Evolutionary conservation across 2,888 invertebrate genomes (phyloP).

Genomic region (Macaria liturata): DNA sequence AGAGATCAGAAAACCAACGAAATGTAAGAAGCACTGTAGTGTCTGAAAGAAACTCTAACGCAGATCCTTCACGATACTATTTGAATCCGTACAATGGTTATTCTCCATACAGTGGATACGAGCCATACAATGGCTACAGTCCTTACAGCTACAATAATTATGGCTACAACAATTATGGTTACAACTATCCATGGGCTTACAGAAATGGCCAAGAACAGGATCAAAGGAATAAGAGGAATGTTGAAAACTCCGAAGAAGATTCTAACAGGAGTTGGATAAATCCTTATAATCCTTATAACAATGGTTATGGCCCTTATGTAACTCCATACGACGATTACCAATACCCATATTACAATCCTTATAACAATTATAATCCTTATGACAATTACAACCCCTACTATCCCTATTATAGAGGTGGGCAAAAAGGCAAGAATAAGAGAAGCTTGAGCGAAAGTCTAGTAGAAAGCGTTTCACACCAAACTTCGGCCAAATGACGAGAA

Average conservation of each 20-base stretch:
- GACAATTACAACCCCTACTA: not conserved
- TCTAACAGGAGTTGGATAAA: not conserved
- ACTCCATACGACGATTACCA: not conserved
- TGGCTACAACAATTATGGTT: not conserved
- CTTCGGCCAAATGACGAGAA: not conserved
- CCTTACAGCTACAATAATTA: not conserved
- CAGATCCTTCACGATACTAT: not conserved
- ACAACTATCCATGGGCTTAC: not conserved
- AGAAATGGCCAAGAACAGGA: not conserved
- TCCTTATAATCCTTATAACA: not conserved
- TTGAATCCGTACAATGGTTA: not conserved
- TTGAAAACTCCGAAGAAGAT: not conserved
- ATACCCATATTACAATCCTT: not conserved
- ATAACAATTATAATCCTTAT: not conserved
- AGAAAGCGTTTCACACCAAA: slow-evolving; percentile 1
- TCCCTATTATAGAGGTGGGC: slow-evolving; percentile 2
- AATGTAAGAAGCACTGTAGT: not conserved
- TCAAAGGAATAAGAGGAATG: not conserved
- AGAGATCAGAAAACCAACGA: not conserved
- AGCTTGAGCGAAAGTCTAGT: slow-evolving; percentile 2
- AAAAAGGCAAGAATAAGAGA: slow-evolving; percentile 6
- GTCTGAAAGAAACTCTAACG: not conserved
- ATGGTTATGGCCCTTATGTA: not conserved
- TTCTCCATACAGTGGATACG: not conserved
- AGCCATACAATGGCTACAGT: not conserved